Evolutionary conservation across 2,888 invertebrate species (phyloP).

Genomic region (Stenodera caucasica): DNA sequence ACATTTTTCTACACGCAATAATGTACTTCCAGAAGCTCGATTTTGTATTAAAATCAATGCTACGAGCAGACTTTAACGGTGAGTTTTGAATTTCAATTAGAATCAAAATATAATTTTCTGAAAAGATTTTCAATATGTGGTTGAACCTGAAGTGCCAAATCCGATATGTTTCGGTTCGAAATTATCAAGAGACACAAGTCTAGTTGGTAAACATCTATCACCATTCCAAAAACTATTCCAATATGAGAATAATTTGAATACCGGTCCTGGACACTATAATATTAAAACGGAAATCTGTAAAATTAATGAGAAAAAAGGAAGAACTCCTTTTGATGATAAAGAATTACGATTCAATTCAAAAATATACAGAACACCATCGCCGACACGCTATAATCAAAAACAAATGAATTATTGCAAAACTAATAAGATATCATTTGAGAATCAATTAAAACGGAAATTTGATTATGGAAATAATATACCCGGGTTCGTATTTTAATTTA

Average conservation of each 20-base stretch:
- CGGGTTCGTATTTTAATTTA: conserved; percentile 39
- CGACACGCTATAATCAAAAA: conserved; percentile 42
- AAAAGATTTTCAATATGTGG: conserved; percentile 50
- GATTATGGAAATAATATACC: conserved; percentile 37
- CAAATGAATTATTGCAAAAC: conserved; percentile 24
- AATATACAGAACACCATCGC: conserved; percentile 45
- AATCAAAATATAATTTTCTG: neutral
- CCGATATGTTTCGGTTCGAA: conserved; percentile 49
- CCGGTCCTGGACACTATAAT: conserved; percentile 42
- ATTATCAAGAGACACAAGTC: conserved; percentile 39
- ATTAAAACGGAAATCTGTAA: conserved; percentile 39
- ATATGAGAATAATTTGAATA: conserved; percentile 34
- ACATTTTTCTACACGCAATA: too few relatives aligned
- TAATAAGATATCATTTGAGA: conserved; percentile 41
- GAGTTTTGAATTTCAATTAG: neutral
- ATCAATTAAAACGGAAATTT: conserved; percentile 16
- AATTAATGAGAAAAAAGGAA: conserved; percentile 43
- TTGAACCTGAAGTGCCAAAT: conserved; percentile 43
- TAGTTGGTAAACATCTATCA: conserved; percentile 43
- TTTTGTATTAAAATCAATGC: too few relatives aligned
- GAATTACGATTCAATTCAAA: conserved; percentile 42
- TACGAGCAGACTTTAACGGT: too few relatives aligned
- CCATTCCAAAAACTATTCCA: conserved; percentile 41
- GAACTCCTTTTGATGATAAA: conserved; percentile 43
- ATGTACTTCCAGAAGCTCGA: neutral